Percentiles rank a stretch among this genome's conserved stretches.
phyloP scores from a whole-genome alignment of 2,888 invertebrate genomes.

The Saturnia japonica region DNA sequence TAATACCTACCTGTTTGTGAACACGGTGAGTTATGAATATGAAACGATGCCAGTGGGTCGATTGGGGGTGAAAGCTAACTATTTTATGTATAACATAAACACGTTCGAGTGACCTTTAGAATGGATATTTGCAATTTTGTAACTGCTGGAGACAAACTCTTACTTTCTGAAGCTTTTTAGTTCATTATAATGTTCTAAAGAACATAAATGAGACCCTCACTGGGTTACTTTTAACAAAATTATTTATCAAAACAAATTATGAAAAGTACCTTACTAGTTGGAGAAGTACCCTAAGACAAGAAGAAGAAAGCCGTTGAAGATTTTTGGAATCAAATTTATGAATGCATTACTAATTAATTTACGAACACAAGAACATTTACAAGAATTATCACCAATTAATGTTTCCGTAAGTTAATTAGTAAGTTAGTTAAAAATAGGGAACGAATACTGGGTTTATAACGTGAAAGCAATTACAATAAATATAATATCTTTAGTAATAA shows the following conservation, averaged over 20 bases:
- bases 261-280: too few relatives aligned
- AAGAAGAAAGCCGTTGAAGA: neutral
- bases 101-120: neutral
- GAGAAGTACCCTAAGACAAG: neutral
- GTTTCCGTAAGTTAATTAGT: too few relatives aligned
- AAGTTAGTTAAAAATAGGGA: too few relatives aligned
- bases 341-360: neutral
- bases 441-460: too few relatives aligned
- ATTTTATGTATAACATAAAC: neutral
- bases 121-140: neutral
- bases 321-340: neutral
- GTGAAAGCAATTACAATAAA: too few relatives aligned
- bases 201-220: neutral
- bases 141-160: neutral
- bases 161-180: neutral
- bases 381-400: too few relatives aligned
- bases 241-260: neutral
- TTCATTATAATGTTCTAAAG: neutral
- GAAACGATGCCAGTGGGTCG: constrained; percentile 13
- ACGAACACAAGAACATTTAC: too few relatives aligned
- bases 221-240: neutral
- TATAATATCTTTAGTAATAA: too few relatives aligned
- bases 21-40: constrained; percentile 13
- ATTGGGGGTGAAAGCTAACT: constrained; percentile 8
- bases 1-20: constrained; percentile 6